Evolutionary conservation across 2,113 vertebrate genomes (phyloP), one percentile per base, ranked within the genome.

Genomic region (Gulo gulo): DNA sequence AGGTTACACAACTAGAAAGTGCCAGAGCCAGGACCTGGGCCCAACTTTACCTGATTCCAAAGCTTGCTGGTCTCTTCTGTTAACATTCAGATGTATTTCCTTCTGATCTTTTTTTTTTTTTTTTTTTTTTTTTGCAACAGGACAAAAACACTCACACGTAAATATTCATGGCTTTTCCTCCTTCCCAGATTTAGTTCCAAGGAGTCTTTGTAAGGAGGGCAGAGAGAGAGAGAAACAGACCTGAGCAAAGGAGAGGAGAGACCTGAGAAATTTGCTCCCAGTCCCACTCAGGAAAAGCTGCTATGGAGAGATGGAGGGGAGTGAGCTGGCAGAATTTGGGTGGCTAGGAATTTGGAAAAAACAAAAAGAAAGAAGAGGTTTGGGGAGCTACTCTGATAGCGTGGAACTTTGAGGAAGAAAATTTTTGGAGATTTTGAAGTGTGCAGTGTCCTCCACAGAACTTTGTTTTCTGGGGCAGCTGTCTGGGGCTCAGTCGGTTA

Each of bases 81-180:
- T 94, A 88, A 79, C 8, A 10, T 91, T 76, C 4, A 2, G 7
- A 4, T 93, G 59, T 73, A 65, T 69, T 96, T 93, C 86, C 89
- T 96, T 94, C 65, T 50, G 29, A 88, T 59, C 42, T 93, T 74
- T 85, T 88, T 92, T 80, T n/a, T 67, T 91, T n/a, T 82, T 67
- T 91, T n/a, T 82, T 74, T 85, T 88, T 92, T 80, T n/a, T 67
- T 91, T n/a, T 82, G 39, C 59, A 82, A 87, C 39, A 80, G 74
- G 55, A 91, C 79, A 86, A 65, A 95, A 83, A 95, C 85, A 97
- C 80, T 90, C 67, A 74, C 61, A 71, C 15, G 61, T 97, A 94
- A 92, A 93, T 93, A 91, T 81, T 76, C 83, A 86, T 82, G 34
- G 65, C 16, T 94, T 69, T 89, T 86, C 79, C 36, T 88, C 45